Conservation (phyloP, 2,113 vertebrate species). For the Picathartes gymnocephalus region DNA sequence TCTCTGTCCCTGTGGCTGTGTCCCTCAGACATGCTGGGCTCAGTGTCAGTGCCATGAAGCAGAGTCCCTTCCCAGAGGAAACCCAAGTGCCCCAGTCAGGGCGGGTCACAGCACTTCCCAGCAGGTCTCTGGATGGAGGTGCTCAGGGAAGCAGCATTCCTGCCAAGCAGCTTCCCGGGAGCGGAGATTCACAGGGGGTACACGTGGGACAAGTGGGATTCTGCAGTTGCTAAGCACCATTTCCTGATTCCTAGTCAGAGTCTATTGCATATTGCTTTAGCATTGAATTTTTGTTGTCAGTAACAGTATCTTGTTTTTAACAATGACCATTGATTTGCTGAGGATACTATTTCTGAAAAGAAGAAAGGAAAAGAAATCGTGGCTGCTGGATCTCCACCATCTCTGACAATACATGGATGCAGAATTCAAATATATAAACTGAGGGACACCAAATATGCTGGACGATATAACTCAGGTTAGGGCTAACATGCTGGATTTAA, state of each 20-base stretch:
- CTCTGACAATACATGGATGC: neutral
- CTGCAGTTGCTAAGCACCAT: neutral
- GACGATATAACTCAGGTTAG: neutral
- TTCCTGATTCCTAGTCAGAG: neutral
- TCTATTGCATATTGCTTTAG: neutral
- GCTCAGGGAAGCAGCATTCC: neutral
- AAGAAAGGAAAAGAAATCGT: neutral
- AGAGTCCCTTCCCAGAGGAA: neutral
- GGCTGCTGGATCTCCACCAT: neutral
- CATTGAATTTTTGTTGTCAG: neutral
- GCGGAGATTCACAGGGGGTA: neutral
- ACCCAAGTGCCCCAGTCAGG: neutral
- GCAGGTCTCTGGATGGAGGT: neutral
- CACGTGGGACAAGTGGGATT: neutral
- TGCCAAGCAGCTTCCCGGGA: neutral
- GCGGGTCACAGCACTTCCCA: rapidly evolving
- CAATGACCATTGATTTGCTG: neutral
- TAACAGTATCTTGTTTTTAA: neutral
- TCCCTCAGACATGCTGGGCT: neutral
- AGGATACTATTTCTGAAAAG: neutral
- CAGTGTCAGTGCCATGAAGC: rapidly evolving
- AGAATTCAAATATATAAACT: neutral
- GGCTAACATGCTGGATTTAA: neutral
- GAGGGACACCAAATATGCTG: neutral
- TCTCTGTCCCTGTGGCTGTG: neutral